These are phyloP conservation scores for Carassius auratus DNA, from an alignment of 2,113 vertebrate genomes.

Conservation along the genomic window DNA sequence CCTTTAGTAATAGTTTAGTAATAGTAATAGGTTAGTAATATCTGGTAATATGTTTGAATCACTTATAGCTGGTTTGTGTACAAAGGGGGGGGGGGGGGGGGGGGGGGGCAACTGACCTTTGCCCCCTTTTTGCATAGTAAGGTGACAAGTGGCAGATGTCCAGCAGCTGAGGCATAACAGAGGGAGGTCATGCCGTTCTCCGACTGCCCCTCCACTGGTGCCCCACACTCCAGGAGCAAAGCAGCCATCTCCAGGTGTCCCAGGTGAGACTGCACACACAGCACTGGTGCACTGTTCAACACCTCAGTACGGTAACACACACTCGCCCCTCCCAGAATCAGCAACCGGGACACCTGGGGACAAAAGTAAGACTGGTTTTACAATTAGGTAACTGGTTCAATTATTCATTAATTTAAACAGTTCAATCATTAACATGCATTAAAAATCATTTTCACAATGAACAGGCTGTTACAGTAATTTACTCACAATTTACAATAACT, in stretches of 20 bases:
- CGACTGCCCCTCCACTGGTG: conserved; percentile 81
- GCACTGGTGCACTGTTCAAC: conserved; percentile 89
- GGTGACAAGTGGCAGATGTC: conserved; percentile 83
- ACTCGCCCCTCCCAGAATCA: conserved; percentile 93
- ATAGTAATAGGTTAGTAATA: neutral
- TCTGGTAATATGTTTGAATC: neutral
- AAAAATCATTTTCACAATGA: too few relatives aligned
- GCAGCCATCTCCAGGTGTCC: conserved; percentile 91
- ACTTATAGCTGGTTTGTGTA: neutral
- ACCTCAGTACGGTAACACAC: conserved; percentile 95
- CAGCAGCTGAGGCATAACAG: conserved; percentile 87
- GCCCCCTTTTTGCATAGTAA: conserved; percentile 89
- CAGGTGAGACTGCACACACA: conserved; percentile 91
- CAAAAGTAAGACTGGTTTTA: neutral
- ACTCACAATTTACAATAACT: neutral
- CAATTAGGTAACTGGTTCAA: neutral
- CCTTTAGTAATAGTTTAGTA: too few relatives aligned
- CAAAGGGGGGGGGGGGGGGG: neutral
- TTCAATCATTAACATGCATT: too few relatives aligned
- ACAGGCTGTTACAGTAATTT: too few relatives aligned
- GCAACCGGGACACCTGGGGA: conserved; percentile 90
- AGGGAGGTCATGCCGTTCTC: conserved; percentile 90
- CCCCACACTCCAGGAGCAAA: conserved; percentile 88
- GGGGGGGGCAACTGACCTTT: conserved; percentile 78
- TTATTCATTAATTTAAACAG: too few relatives aligned